phyloP scores from a whole-genome alignment of 2,888 invertebrate species.

The Stramonita haemastoma region DNA sequence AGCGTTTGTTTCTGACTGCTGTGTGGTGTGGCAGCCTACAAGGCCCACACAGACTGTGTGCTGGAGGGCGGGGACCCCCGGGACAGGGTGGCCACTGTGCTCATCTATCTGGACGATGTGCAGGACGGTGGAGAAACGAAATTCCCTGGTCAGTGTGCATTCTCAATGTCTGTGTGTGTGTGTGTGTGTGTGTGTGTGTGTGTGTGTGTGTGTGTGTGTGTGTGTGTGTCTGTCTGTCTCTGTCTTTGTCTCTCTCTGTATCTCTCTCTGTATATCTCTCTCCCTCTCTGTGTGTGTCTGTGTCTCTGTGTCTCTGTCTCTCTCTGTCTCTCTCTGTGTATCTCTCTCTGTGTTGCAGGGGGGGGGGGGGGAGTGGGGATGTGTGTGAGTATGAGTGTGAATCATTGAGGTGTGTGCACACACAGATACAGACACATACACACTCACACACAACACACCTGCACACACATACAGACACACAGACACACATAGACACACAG shows the following conservation, averaged over 20 bases:
- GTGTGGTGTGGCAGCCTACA: constrained; percentile 64
- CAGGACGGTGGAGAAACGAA: constrained; percentile 62
- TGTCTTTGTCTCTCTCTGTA: too few relatives aligned
- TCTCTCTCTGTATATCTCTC: too few relatives aligned
- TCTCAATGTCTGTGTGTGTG: background rate
- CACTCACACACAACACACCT: too few relatives aligned
- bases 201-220: too few relatives aligned
- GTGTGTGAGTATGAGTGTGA: background rate
- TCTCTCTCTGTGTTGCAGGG: background rate
- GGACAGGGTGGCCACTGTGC: constrained; percentile 66
- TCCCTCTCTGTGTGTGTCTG: background rate
- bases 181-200: too few relatives aligned
- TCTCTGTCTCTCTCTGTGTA: too few relatives aligned
- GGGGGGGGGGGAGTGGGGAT: background rate
- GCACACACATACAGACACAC: too few relatives aligned
- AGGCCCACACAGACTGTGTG: constrained; percentile 72
- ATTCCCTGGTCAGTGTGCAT: constrained; percentile 59
- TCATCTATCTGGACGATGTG: constrained; percentile 61
- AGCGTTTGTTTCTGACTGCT: background rate
- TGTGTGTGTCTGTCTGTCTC: too few relatives aligned
- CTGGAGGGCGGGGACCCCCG: constrained; percentile 61
- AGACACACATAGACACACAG: too few relatives aligned
- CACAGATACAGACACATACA: too few relatives aligned
- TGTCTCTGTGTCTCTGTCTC: too few relatives aligned
- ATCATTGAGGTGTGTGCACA: background rate